Conservation (phyloP, 2,797 vertebrate species). For the Paedocypris micromegethes region DNA sequence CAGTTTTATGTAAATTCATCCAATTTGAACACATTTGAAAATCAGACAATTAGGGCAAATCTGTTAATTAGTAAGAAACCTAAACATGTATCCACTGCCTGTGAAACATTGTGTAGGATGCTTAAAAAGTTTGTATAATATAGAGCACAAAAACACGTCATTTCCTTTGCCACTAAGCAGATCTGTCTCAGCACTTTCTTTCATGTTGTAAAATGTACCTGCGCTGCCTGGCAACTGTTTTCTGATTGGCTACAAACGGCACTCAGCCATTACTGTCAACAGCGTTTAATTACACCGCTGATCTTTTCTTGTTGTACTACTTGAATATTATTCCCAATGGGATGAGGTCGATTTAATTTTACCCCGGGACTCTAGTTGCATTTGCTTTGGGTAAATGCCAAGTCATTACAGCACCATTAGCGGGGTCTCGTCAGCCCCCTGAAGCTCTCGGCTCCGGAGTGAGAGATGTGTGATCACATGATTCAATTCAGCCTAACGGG, state of each 20-base stretch:
- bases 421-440: slow-evolving; percentile 14
- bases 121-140: no score
- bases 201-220: not conserved
- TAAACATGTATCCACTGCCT: no score
- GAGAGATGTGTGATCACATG: slow-evolving; percentile 27
- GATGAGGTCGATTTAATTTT: slow-evolving; percentile 11
- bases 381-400: slow-evolving; percentile 32
- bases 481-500: slow-evolving; percentile 23
- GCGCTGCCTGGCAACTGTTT: not conserved
- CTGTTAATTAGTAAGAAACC: no score
- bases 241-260: not conserved
- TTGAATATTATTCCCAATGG: slow-evolving; percentile 15
- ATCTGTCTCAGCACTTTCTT: no score
- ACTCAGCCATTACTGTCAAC: slow-evolving; percentile 1
- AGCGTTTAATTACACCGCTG: slow-evolving; percentile 15
- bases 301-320: slow-evolving; percentile 10
- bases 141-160: no score
- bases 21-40: no score
- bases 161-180: no score
- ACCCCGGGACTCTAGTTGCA: slow-evolving; percentile 20
- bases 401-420: slow-evolving; percentile 42
- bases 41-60: no score
- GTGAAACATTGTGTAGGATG: no score
- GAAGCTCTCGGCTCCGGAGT: slow-evolving; percentile 17
- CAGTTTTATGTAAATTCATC: no score